phyloP scores from a whole-genome alignment of 2,797 vertebrate species.

The Cryptoblepharus egeriae region DNA sequence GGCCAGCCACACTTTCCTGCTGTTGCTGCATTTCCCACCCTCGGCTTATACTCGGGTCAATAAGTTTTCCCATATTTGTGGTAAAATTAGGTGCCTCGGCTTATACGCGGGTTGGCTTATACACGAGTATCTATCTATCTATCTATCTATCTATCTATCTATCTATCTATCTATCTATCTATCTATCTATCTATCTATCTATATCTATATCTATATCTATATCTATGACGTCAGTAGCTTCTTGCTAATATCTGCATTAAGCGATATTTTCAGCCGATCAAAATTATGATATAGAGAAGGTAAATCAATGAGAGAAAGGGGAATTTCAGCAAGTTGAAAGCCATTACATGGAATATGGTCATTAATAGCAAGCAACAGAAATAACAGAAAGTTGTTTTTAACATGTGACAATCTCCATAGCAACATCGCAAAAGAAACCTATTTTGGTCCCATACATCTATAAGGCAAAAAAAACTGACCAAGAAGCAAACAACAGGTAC shows the following conservation, averaged over 20 bases:
- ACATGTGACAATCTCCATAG: conserved; percentile 43
- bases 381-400: conserved; percentile 34
- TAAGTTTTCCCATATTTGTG: too few species aligned
- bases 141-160: too few species aligned
- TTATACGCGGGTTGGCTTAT: too few species aligned
- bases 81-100: too few species aligned
- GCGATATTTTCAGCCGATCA: conserved; percentile 12
- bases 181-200: too few species aligned
- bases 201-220: too few species aligned
- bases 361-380: conserved; percentile 27
- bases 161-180: too few species aligned
- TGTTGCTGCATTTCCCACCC: too few species aligned
- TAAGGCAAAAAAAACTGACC: conserved; percentile 15
- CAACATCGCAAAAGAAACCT: conserved; percentile 18
- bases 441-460: conserved; percentile 31
- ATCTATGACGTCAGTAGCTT: conserved; percentile 15
- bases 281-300: conserved; percentile 15
- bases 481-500: conserved; percentile 22
- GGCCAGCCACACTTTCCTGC: too few species aligned
- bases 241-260: conserved; percentile 6
- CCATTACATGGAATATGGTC: conserved; percentile 45
- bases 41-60: too few species aligned
- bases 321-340: conserved; percentile 36
- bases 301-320: not conserved
- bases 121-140: too few species aligned